Conservation (phyloP, 2,797 vertebrate genomes). For the Oophaga sylvatica region DNA sequence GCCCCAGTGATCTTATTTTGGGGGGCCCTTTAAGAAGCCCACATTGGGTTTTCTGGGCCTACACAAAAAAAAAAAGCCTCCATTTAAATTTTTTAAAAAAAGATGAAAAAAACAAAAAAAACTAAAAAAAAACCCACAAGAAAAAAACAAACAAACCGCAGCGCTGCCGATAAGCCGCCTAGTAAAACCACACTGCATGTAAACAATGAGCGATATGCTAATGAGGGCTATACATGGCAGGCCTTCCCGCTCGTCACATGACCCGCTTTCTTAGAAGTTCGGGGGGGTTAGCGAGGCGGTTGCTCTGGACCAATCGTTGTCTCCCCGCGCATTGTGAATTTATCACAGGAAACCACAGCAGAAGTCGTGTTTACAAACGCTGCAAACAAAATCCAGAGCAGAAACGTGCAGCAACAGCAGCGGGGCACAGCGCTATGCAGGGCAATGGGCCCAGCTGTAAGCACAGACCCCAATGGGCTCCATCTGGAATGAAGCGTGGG, state of each 20-base stretch:
- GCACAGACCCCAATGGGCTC: no score
- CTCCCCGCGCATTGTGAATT: background rate
- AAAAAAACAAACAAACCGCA: conserved; percentile 9
- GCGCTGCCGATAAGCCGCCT: background rate
- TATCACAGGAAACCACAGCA: conserved; percentile 37
- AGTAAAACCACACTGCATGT: conserved; percentile 65
- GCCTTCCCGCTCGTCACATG: conserved; percentile 84
- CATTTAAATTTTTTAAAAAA: background rate
- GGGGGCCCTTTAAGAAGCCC: no score
- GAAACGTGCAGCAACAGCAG: background rate
- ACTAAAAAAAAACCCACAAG: background rate
- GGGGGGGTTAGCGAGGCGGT: conserved; percentile 3
- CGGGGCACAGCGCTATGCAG: background rate
- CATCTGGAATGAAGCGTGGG: no score
- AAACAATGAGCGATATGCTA: conserved; percentile 77
- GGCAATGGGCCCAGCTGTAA: no score
- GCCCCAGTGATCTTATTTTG: no score
- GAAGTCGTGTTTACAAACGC: conserved; percentile 24
- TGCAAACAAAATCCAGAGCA: background rate
- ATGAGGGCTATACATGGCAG: conserved; percentile 64
- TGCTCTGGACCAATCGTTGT: background rate
- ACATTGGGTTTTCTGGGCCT: no score
- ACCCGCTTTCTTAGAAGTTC: conserved; percentile 52
- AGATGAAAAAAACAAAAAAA: background rate
- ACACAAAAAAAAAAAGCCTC: no score